phyloP scores from a whole-genome alignment of 2,888 invertebrate genomes.

The Watsonalla binaria region DNA sequence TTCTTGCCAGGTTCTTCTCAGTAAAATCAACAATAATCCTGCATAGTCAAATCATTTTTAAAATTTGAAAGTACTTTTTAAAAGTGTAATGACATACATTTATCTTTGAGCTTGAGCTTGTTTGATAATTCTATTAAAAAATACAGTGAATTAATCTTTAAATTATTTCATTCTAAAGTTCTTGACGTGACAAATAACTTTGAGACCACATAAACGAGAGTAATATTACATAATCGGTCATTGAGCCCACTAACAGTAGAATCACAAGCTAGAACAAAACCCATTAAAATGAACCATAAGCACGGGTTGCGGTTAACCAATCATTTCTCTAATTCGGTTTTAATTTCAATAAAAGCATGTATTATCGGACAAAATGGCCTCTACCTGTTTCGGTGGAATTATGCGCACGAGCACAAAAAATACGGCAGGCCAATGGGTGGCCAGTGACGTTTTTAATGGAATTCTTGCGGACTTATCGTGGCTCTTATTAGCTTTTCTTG shows the following conservation, averaged over 20 bases:
- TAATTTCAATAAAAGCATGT: conserved; percentile 55
- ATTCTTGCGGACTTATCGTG: conserved; percentile 7
- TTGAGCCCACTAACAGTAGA: conserved; percentile 3
- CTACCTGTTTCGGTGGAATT: conserved; percentile 57
- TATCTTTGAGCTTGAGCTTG: too few species aligned
- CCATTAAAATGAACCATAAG: conserved; percentile 32
- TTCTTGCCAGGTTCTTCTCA: too few species aligned
- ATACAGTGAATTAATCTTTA: too few species aligned
- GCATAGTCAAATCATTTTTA: too few species aligned
- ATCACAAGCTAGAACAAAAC: conserved; percentile 14
- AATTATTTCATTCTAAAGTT: too few species aligned
- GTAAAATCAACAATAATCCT: too few species aligned
- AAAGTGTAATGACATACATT: too few species aligned
- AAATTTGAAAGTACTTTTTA: too few species aligned
- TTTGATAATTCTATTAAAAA: too few species aligned
- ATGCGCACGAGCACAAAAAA: conserved; percentile 24
- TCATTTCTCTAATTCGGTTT: conserved; percentile 61
- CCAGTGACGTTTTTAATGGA: conserved; percentile 19
- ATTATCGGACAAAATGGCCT: conserved; percentile 31
- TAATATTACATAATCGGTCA: not conserved
- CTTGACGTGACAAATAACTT: too few species aligned
- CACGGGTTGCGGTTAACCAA: conserved; percentile 57
- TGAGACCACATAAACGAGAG: not conserved
- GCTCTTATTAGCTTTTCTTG: not conserved
- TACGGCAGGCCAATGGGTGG: conserved; percentile 11